A percentile compares a stretch with the other conserved stretches of the same genome.
Evolutionary conservation across 2,888 invertebrate species (phyloP).

Genomic region (Carabus problematicus): DNA sequence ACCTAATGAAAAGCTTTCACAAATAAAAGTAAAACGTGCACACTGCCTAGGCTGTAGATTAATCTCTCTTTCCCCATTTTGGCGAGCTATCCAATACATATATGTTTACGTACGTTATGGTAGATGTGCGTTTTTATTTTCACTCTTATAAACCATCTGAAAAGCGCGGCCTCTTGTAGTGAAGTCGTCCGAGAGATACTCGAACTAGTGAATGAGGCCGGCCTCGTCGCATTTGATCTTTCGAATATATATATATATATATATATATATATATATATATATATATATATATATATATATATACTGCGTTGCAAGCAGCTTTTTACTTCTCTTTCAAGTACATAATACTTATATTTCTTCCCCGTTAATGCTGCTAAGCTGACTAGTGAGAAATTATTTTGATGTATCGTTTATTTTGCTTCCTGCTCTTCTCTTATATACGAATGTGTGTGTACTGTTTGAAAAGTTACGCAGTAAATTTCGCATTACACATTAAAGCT

Average conservation of each 20-base stretch:
- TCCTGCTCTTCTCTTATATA: neutral
- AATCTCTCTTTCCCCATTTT: conserved; percentile 32
- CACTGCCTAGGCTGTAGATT: conserved; percentile 37
- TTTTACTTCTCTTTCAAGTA: conserved; percentile 35
- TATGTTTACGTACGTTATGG: neutral
- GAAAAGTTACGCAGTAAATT: too few relatives aligned
- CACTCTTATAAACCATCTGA: conserved; percentile 15
- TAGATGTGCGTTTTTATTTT: too few relatives aligned
- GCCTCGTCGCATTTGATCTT: conserved; percentile 27
- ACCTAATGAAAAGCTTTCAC: conserved; percentile 41
- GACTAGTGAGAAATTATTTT: conserved; percentile 37
- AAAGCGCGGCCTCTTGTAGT: conserved; percentile 31
- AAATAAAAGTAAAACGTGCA: conserved; percentile 42
- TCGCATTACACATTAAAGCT: too few relatives aligned
- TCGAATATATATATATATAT: neutral
- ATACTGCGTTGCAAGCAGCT: neutral
- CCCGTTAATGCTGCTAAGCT: conserved; percentile 26
- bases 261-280: too few relatives aligned
- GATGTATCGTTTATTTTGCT: conserved; percentile 12
- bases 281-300: too few relatives aligned
- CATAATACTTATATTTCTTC: conserved; percentile 38
- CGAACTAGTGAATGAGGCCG: conserved; percentile 3
- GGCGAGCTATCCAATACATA: conserved; percentile 20
- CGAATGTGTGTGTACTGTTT: too few relatives aligned
- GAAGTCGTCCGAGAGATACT: conserved; percentile 28